Evolutionary conservation across 1,140 invertebrate species (phyloP).

Genomic region (Solen grandis): DNA sequence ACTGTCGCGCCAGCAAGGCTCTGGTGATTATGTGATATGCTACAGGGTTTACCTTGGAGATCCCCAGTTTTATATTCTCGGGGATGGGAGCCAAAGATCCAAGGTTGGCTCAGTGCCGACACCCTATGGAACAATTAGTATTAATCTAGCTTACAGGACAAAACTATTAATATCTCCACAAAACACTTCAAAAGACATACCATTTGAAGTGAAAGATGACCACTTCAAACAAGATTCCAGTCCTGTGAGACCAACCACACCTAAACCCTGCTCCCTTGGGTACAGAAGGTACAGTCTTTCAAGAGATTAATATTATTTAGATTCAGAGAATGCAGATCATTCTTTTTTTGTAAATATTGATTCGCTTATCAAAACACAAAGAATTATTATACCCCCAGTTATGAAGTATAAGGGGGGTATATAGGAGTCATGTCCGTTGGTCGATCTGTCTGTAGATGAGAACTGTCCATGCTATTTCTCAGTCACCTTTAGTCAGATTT

Average conservation of each 20-base stretch:
- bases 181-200: conserved; percentile 84
- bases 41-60: conserved; percentile 94
- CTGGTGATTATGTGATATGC: conserved; percentile 88
- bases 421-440: no score
- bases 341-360: no score
- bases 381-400: no score
- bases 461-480: no score
- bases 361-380: no score
- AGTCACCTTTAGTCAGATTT: no score
- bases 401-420: no score
- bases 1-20: conserved; percentile 90
- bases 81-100: conserved; percentile 87
- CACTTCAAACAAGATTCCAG: conserved; percentile 90
- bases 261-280: conserved; percentile 71
- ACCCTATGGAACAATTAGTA: conserved; percentile 89
- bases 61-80: conserved; percentile 86
- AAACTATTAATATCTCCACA: conserved; percentile 94
- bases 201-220: conserved; percentile 93
- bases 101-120: conserved; percentile 91
- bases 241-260: conserved; percentile 65
- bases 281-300: conserved; percentile 66
- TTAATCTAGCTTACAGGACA: conserved; percentile 91
- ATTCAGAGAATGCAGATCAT: background rate
- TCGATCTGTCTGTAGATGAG: no score
- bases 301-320: background rate